Percentiles rank a stretch among this genome's conserved stretches.
These are phyloP conservation scores for Hylomyscus alleni DNA, from an alignment of 2,797 vertebrate species.

Conservation along the genomic window DNA sequence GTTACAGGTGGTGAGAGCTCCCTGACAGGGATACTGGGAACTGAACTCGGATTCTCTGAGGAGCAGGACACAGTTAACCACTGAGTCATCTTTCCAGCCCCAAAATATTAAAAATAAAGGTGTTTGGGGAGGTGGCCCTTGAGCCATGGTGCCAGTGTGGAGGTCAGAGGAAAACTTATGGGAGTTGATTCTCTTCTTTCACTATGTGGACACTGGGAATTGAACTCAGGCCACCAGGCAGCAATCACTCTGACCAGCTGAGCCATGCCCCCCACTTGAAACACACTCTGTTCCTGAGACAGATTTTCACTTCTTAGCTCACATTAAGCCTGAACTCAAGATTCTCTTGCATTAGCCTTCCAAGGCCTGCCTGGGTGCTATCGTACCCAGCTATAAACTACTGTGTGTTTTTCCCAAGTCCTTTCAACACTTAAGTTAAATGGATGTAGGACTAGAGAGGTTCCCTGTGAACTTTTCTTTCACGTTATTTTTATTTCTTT, in stretches of 20 bases:
- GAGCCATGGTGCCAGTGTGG: not conserved
- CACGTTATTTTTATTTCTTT: conserved; percentile 35
- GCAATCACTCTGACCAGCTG: too few relatives aligned
- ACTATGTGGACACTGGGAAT: not conserved
- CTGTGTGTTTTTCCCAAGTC: not conserved
- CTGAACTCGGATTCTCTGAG: not conserved
- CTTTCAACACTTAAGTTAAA: not conserved
- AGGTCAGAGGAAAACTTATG: not conserved
- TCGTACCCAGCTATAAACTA: not conserved
- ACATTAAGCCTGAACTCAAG: not conserved
- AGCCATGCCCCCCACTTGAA: not conserved
- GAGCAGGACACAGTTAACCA: not conserved
- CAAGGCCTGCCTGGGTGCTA: not conserved
- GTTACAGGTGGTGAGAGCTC: not conserved
- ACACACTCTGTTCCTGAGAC: not conserved
- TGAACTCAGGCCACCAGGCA: not conserved
- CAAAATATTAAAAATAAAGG: not conserved
- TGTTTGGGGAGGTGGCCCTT: not conserved
- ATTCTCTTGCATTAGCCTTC: not conserved
- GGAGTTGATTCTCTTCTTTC: not conserved
- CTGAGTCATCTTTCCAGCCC: not conserved
- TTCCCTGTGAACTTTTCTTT: conserved; percentile 16
- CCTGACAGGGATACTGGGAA: not conserved
- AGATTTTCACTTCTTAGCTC: not conserved
- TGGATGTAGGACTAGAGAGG: not conserved